Evolutionary conservation across 2,888 invertebrate genomes (phyloP), one percentile per base, ranked within the genome.

Genomic region (Eumacrocentrus americanus): DNA sequence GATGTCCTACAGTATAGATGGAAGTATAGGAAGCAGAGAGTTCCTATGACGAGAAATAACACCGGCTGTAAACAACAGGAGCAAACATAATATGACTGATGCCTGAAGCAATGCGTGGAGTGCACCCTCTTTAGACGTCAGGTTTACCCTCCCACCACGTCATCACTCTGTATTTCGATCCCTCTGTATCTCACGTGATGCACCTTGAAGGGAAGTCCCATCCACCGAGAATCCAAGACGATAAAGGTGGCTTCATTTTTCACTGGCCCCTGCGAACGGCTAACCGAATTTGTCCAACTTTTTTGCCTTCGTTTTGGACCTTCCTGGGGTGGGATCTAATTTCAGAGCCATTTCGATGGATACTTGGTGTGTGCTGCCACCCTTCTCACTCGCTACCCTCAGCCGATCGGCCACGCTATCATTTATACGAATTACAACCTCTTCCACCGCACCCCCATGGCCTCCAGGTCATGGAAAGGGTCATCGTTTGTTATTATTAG

Each of bases 11-110:
- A 18, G 47, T n/a, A 50, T 34, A 50, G 7, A 29, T n/a, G n/a
- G n/a, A n/a, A n/a, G 29, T 14, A 25, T 50, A 29, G 29, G 34
- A 54, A 54, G 44, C 42, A 54, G n/a, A 54, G 34, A 42, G 25
- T 34, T 34, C 16, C 44, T 29, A 44, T 25, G 44, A 34, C 42
- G 29, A 29, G 42, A 25, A 40, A 16, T 22, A 29, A 44, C 23
- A 59, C 64, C 66, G 64, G 69, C 71, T 75, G 80, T 79, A 79
- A 78, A 80, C 79, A 79, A 72, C 72, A 67, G 70, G 70, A 70
- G 79, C 72, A 80, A 80, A 80, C 79, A 80, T 80, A 80, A 80
- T 80, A 80, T 79, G 76, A 76, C 76, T 75, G 77, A 72, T 73
- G 79, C 79, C 74, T 63, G 68, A 64, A 76, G 80, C 76, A 67